Percentiles rank a stretch among this genome's conserved stretches.
Conservation (phyloP, 2,888 invertebrate genomes). For the Coenonympha glycerion region DNA sequence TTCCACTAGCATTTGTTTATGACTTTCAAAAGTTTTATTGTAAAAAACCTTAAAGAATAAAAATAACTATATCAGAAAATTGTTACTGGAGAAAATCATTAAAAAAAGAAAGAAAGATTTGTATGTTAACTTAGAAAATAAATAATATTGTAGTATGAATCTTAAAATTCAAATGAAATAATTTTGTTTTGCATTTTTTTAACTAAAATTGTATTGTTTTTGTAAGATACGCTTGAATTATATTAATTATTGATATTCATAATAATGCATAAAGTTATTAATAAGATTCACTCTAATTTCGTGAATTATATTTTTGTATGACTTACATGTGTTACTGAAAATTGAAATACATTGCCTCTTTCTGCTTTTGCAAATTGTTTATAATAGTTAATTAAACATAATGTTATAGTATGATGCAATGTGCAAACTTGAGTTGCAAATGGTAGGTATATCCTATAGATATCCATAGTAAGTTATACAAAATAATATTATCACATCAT, state of each 20-base stretch:
- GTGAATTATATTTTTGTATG: no score
- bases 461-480: no score
- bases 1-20: constrained; percentile 24
- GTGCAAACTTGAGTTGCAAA: no score
- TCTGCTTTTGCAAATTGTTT: no score
- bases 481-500: neutral
- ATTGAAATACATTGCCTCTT: no score
- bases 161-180: neutral
- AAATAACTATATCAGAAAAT: constrained; percentile 3
- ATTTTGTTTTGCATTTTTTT: constrained; percentile 1
- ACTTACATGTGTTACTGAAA: no score
- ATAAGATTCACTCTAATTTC: no score
- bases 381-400: no score
- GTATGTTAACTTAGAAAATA: neutral
- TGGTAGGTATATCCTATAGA: no score
- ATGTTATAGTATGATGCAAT: no score
- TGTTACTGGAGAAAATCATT: neutral
- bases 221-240: constrained; percentile 6
- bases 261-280: no score
- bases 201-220: constrained; percentile 3
- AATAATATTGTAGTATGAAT: neutral
- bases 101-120: neutral
- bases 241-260: neutral
- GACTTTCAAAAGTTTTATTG: constrained; percentile 14
- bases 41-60: constrained; percentile 15